phyloP scores from a whole-genome alignment of 2,888 invertebrate species.

The Zygothrica quintamaculata region DNA sequence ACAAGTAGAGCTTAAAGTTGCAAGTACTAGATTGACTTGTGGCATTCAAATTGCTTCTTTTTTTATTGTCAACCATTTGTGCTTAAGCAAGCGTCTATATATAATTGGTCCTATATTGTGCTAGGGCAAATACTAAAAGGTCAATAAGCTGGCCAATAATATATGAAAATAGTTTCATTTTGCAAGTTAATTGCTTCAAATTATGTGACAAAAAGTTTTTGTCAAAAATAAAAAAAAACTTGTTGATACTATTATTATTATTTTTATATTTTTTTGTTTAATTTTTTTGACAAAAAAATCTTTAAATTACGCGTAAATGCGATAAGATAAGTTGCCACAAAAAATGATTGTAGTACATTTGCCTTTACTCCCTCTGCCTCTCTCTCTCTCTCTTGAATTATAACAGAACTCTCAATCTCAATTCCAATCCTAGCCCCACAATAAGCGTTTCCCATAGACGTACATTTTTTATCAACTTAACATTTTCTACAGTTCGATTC shows the following conservation, averaged over 20 bases:
- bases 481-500: conserved; percentile 2
- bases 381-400: conserved; percentile 9
- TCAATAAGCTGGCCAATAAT: too few relatives aligned
- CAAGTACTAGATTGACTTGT: too few relatives aligned
- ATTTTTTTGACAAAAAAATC: not conserved
- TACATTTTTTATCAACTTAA: not conserved
- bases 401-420: not conserved
- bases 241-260: not conserved
- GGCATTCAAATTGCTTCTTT: too few relatives aligned
- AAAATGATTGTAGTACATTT: not conserved
- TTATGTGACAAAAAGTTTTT: not conserved
- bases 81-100: too few relatives aligned
- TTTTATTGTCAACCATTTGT: too few relatives aligned
- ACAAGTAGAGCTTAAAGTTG: too few relatives aligned
- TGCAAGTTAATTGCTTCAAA: too few relatives aligned
- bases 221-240: not conserved
- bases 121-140: too few relatives aligned
- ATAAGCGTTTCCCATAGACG: conserved; percentile 10
- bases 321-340: conserved; percentile 33
- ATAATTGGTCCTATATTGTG: too few relatives aligned
- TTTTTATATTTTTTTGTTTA: too few relatives aligned
- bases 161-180: too few relatives aligned
- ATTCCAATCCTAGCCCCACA: not conserved
- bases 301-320: not conserved
- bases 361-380: conserved; percentile 5